Evolutionary conservation across 2,113 vertebrate species (phyloP), one percentile per base, ranked within the genome.

Genomic region (Lamprologus speciosus): DNA sequence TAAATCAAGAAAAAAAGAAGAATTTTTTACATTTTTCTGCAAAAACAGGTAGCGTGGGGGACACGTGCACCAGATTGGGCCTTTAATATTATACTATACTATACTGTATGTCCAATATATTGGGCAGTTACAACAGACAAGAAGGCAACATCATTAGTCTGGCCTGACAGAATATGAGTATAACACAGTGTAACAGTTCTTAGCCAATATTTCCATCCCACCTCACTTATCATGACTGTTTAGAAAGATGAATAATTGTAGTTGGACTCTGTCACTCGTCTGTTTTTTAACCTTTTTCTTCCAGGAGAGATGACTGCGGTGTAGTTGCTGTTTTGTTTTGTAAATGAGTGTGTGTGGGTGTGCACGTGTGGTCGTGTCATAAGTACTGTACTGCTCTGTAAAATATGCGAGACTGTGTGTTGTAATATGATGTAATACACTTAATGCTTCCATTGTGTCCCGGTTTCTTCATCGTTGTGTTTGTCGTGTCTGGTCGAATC

Each of bases 391-490:
- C 4, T 73, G 58, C 28, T 68, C 63, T 68, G 51, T 65, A 5
- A 82, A 16, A 81, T 21, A 13, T 9, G 5, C 17, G 9, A 47
- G 40, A n/a, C 13, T 83, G n/a, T 82, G n/a, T 82, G 47, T 53
- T 55, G 31, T 37, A 53, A 33, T 16, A 5, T 70, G 23, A 75
- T 19, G 5, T 80, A 26, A 73, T 73, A 5, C 4, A 1, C 21
- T 73, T 42, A 50, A n/a, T n/a, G 28, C 45, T 50, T 40, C 40
- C 10, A 11, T 87, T 84, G 90, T 73, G 91, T 88, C 57, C 60
- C 35, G 14, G 50, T 85, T 47, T 86, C 63, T 13, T 89, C 91
- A 3, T 97, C 94, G 96, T 70, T 96, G 85, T 97, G 54, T 31
- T 16, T 47, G 45, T 94, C 53, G 4, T 53, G 88, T 68, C 75